phyloP scores from a whole-genome alignment of 2,113 vertebrate species.

The Cyanoderma ruficeps region DNA sequence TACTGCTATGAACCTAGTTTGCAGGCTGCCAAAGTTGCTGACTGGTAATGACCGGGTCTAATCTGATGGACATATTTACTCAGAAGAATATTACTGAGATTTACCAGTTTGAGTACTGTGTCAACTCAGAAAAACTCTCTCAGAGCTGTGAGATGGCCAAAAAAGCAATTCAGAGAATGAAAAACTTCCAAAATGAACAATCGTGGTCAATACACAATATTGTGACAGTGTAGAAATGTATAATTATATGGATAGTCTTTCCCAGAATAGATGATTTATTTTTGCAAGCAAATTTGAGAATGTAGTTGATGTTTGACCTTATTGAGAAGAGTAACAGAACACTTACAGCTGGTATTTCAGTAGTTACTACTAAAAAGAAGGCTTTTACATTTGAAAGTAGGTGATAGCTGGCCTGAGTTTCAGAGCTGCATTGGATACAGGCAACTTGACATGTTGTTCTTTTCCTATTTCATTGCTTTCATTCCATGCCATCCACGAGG shows the following conservation, averaged over 20 bases:
- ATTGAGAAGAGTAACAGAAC: not conserved
- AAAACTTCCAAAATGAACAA: constrained; percentile 14
- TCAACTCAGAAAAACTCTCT: not conserved
- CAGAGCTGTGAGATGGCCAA: constrained; percentile 22
- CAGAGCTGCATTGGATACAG: not conserved
- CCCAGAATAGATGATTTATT: constrained; percentile 1
- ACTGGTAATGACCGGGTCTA: not conserved
- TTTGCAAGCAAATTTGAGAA: not conserved
- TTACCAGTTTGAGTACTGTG: constrained; percentile 5
- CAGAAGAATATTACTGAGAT: constrained; percentile 27
- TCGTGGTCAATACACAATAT: not conserved
- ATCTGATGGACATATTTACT: constrained; percentile 44
- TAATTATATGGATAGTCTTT: not conserved
- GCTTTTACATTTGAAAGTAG: not conserved
- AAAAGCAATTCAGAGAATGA: constrained; percentile 54
- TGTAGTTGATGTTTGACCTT: not conserved
- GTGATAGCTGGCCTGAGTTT: not conserved
- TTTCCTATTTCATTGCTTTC: not conserved
- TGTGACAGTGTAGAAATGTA: not conserved
- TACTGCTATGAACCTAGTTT: not conserved
- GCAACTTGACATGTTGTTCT: not conserved
- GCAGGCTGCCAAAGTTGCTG: not conserved
- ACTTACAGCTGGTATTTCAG: not conserved
- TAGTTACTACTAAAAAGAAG: not conserved
- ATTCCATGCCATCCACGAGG: not conserved